Evolutionary conservation across 2,113 vertebrate genomes (phyloP), one percentile per base, ranked within the genome.

Genomic region (Poeciliopsis retropinna): DNA sequence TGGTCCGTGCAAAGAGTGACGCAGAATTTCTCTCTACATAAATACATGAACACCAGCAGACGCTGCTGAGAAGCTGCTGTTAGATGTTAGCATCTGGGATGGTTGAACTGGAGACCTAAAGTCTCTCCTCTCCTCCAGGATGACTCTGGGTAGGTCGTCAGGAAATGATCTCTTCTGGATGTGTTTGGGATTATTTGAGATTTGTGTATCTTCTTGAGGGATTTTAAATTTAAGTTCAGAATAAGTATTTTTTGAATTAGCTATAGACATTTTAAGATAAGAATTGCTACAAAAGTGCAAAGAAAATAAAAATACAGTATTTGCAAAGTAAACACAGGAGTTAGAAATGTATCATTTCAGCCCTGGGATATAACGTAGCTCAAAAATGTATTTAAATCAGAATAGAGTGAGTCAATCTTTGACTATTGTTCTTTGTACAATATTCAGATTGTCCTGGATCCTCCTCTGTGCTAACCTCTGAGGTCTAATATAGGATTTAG

Each of bases 141-240:
- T 91, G 90, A 85, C 87, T 74, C 69, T 81, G 1, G 90, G 89
- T 92, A 87, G 51, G 87, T 78, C 2, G 9, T 3, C 41, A 19
- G 14, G 14, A 5, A 17, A 47, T 19, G 5, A 47, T 19, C 17
- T 19, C 15, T 17, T 47, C 44, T 47, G 44, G 14, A 19, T 22
- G 31, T 14, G 30, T 64, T 32, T 32, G 8, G 19, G 3, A 31
- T 32, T 15, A 64, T 32, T 22, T 5, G 44, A 31, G 6, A 57
- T 8, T 17, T 57, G 5, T 57, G n/a, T 57, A 57, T n/a, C 51
- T 25, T 57, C 25, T 9, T 57, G 9, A 4, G 51, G 22, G 19
- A 51, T 51, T 51, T 54, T 19, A 25, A 51, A 51, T 19, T 19
- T 22, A 51, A 51, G 19, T 54, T 22, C 5, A 19, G 47, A 54